Evolutionary conservation across 2,113 vertebrate species (phyloP).

Genomic region (Protobothrops mucrosquamatus): DNA sequence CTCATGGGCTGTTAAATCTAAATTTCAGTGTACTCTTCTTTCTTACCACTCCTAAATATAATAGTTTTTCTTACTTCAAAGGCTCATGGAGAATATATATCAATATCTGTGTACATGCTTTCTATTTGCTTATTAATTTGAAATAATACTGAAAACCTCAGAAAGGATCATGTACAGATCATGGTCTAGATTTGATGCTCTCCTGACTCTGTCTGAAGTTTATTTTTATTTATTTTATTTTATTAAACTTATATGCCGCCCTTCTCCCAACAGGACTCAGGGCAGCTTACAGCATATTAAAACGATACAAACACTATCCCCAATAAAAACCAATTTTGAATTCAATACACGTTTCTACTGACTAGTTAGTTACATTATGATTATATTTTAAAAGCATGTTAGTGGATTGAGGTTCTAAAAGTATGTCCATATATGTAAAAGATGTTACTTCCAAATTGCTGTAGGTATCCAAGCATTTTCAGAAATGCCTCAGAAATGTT

Average conservation of each 20-base stretch:
- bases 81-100: not conserved
- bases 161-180: not conserved
- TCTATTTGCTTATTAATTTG: not conserved
- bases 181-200: not conserved
- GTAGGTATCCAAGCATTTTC: not conserved
- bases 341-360: not conserved
- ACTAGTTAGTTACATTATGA: not conserved
- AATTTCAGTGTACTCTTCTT: not conserved
- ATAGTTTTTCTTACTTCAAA: not conserved
- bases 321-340: too few relatives aligned
- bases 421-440: not conserved
- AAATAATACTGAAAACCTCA: not conserved
- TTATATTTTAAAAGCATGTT: not conserved
- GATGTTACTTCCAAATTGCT: not conserved
- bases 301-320: too few relatives aligned
- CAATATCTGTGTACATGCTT: not conserved
- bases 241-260: too few relatives aligned
- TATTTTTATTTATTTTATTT: too few relatives aligned
- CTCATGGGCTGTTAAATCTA: not conserved
- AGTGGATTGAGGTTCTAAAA: not conserved
- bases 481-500: not conserved
- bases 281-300: too few relatives aligned
- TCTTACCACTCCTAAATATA: not conserved
- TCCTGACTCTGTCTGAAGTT: not conserved
- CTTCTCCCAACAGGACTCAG: too few relatives aligned